A percentile compares a stretch with the other conserved stretches of the same genome.
Conservation (phyloP, 2,888 invertebrate genomes). For the Protodeltote pygarga region DNA sequence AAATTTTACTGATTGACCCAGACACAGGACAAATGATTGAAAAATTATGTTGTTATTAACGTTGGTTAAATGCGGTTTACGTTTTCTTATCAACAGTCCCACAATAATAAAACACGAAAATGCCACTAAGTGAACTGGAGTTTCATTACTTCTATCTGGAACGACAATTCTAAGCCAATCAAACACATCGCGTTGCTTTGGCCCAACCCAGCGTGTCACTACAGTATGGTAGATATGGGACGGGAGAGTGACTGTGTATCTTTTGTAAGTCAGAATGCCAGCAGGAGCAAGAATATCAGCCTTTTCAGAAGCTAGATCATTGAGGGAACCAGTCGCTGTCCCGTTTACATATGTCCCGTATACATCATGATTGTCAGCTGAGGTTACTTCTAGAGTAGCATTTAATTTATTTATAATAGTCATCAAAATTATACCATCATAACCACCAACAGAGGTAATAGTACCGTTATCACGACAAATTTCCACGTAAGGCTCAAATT, state of each 20-base stretch:
- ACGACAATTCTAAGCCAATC: slow-evolving; percentile 61
- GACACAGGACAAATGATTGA: slow-evolving; percentile 58
- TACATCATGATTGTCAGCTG: slow-evolving; percentile 35
- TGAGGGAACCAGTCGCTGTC: slow-evolving; percentile 50
- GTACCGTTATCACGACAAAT: slow-evolving; percentile 47
- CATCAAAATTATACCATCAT: slow-evolving; percentile 57
- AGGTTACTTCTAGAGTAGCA: slow-evolving; percentile 53
- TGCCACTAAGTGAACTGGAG: slow-evolving; percentile 51
- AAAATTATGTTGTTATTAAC: slow-evolving; percentile 43
- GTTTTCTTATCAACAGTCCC: slow-evolving; percentile 42
- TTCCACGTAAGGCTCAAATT: slow-evolving; percentile 52
- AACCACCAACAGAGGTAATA: slow-evolving; percentile 51
- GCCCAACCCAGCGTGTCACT: slow-evolving; percentile 63
- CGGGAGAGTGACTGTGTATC: slow-evolving; percentile 53
- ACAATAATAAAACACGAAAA: slow-evolving; percentile 47
- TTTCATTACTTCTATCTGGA: slow-evolving; percentile 57
- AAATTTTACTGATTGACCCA: slow-evolving; percentile 63
- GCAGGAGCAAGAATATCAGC: slow-evolving; percentile 63
- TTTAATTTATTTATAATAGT: slow-evolving; percentile 56
- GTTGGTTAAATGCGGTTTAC: slow-evolving; percentile 28
- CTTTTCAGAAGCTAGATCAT: slow-evolving; percentile 51
- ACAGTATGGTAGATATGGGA: slow-evolving; percentile 52
- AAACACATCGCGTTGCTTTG: slow-evolving; percentile 57
- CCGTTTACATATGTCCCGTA: slow-evolving; percentile 54
- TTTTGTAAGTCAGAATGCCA: slow-evolving; percentile 47